phyloP scores from a whole-genome alignment of 2,113 vertebrate species.

The Lipotes vexillifer region DNA sequence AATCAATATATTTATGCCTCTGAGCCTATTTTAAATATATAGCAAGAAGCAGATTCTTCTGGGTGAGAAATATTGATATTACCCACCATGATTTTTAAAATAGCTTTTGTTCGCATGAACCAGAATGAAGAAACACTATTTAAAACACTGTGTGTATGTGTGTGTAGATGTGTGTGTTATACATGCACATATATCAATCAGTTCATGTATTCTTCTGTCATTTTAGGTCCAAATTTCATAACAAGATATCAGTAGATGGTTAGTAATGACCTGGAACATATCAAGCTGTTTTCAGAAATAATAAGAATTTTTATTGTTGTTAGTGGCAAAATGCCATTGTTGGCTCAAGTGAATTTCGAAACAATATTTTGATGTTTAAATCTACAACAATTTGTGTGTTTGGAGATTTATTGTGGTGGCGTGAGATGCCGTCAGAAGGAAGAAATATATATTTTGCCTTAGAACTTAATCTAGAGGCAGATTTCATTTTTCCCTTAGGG shows the following conservation, averaged over 20 bases:
- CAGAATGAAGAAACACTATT: not conserved
- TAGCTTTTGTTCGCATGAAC: not conserved
- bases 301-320: not conserved
- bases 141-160: not conserved
- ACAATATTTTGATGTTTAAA: not conserved
- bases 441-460: not conserved
- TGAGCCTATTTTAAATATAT: not conserved
- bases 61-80: not conserved
- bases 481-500: rapidly evolving
- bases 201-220: not conserved
- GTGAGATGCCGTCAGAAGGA: not conserved
- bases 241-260: slow-evolving; percentile 41
- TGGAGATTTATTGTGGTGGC: not conserved
- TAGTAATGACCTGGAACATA: slow-evolving; percentile 41
- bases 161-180: not conserved
- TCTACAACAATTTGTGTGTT: not conserved
- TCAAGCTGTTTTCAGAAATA: not conserved
- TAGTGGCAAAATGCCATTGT: not conserved
- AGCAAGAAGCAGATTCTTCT: not conserved
- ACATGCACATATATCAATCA: not conserved
- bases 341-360: not conserved
- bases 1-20: not conserved
- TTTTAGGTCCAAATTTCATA: slow-evolving; percentile 47
- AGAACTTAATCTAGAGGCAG: not conserved
- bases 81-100: not conserved